Percentiles rank a stretch among this genome's conserved stretches.
These are phyloP conservation scores for Drosophila repletoides DNA, from an alignment of 1,140 invertebrate species.

Conservation along the genomic window DNA sequence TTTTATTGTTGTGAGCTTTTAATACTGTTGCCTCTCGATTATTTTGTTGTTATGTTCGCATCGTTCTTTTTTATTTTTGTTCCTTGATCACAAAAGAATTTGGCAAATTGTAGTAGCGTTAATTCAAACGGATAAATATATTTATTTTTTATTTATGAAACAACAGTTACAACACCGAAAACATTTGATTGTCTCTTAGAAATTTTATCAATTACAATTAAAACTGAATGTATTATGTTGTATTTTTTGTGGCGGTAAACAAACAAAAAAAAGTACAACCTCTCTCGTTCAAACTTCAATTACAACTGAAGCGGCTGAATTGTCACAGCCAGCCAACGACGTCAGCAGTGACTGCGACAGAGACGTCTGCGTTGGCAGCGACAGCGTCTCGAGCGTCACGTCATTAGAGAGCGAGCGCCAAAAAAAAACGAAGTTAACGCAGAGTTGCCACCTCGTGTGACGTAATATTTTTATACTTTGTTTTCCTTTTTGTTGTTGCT, in stretches of 20 bases:
- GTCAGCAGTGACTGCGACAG: background rate
- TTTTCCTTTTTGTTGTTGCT: background rate
- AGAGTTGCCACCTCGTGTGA: constrained; percentile 31
- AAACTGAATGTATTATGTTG: no score
- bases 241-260: constrained; percentile 12
- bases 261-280: constrained; percentile 39
- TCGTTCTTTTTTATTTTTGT: constrained; percentile 1
- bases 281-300: constrained; percentile 42
- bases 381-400: background rate
- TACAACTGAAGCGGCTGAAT: constrained; percentile 63
- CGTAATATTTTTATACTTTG: background rate
- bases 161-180: background rate
- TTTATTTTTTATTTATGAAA: constrained; percentile 1
- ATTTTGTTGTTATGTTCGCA: background rate
- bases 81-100: constrained; percentile 26
- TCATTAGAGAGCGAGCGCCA: constrained; percentile 35
- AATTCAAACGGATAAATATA: no score
- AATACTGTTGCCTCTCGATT: constrained; percentile 5
- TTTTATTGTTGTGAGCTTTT: constrained; percentile 5
- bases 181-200: background rate
- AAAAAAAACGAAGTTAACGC: constrained; percentile 42
- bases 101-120: constrained; percentile 36
- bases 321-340: constrained; percentile 18
- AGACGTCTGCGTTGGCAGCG: background rate
- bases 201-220: no score